Percentiles rank a stretch among this genome's conserved stretches.
Conservation (phyloP, 2,113 vertebrate species). For the Aythya baeri region DNA sequence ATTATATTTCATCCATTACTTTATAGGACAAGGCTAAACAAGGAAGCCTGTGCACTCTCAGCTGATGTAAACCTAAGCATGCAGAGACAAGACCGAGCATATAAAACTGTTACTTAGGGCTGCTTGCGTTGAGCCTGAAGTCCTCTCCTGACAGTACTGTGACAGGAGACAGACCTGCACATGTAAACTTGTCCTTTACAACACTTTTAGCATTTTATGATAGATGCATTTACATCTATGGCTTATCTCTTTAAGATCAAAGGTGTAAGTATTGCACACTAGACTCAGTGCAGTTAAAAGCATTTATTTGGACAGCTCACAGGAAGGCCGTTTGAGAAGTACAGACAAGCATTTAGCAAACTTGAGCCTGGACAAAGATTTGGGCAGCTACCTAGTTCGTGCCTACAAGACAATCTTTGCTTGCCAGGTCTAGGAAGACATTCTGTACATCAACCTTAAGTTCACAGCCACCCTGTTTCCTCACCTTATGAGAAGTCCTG, state of each 20-base stretch:
- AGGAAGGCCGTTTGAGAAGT: not conserved
- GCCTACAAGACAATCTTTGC: not conserved
- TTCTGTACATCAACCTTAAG: not conserved
- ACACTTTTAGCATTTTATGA: not conserved
- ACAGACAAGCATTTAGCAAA: not conserved
- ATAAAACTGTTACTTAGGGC: not conserved
- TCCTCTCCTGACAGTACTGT: not conserved
- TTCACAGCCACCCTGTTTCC: not conserved
- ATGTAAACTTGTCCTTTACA: not conserved
- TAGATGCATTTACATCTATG: not conserved
- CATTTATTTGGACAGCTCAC: not conserved
- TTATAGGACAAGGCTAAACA: not conserved
- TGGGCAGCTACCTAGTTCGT: not conserved
- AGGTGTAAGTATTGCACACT: too few species aligned
- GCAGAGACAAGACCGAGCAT: not conserved
- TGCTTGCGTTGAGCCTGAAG: not conserved
- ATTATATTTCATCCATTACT: not conserved
- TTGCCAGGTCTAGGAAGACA: not conserved
- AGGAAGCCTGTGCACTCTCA: not conserved
- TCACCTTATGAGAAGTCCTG: not conserved
- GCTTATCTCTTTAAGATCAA: not conserved
- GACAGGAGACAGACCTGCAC: constrained; percentile 8
- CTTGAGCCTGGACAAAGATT: not conserved
- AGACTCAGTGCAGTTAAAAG: not conserved
- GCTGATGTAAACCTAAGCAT: not conserved